phyloP scores from a whole-genome alignment of 64 coral and sea anemone genomes.

The Pachyseris speciosa region DNA sequence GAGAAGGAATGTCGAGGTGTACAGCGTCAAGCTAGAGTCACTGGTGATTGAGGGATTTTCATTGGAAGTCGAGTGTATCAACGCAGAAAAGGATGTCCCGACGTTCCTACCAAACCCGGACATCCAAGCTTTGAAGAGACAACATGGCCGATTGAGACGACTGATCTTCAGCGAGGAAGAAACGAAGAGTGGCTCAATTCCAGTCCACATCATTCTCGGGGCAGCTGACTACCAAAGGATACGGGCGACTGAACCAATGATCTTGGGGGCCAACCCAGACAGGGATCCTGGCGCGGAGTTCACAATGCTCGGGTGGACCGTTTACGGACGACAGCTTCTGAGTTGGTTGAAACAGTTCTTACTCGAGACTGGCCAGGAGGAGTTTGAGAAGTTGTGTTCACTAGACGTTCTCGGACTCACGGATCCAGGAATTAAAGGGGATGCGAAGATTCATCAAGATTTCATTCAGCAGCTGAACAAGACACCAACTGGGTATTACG shows the following conservation, averaged over 20 bases:
- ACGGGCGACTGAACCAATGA: slow-evolving; percentile 1
- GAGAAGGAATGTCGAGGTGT: slow-evolving; percentile 7
- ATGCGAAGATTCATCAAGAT: neutral
- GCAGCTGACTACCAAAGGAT: slow-evolving; percentile 59
- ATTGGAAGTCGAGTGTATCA: slow-evolving; percentile 25
- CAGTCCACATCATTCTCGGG: slow-evolving; percentile 45
- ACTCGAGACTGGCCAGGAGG: neutral
- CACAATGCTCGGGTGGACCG: slow-evolving; percentile 44
- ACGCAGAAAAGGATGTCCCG: slow-evolving; percentile 27
- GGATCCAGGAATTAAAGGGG: neutral
- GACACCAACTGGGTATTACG: neutral
- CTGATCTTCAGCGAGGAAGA: slow-evolving; percentile 35
- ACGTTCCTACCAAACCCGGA: slow-evolving; percentile 36
- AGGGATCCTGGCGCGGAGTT: slow-evolving; percentile 57
- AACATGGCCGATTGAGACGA: neutral
- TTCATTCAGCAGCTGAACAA: neutral
- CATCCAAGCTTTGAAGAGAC: slow-evolving; percentile 11
- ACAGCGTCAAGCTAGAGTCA: slow-evolving; percentile 21
- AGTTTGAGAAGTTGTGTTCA: slow-evolving; percentile 34
- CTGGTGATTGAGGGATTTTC: slow-evolving; percentile 4
- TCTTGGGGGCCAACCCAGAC: slow-evolving; percentile 27
- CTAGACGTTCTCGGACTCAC: slow-evolving; percentile 10
- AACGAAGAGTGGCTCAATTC: neutral
- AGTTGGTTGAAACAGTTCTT: slow-evolving; percentile 30
- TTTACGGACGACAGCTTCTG: neutral